Percentiles rank a stretch among this genome's conserved stretches.
These are phyloP conservation scores for Balearica regulorum DNA, from an alignment of 2,797 vertebrate genomes.

Conservation along the genomic window DNA sequence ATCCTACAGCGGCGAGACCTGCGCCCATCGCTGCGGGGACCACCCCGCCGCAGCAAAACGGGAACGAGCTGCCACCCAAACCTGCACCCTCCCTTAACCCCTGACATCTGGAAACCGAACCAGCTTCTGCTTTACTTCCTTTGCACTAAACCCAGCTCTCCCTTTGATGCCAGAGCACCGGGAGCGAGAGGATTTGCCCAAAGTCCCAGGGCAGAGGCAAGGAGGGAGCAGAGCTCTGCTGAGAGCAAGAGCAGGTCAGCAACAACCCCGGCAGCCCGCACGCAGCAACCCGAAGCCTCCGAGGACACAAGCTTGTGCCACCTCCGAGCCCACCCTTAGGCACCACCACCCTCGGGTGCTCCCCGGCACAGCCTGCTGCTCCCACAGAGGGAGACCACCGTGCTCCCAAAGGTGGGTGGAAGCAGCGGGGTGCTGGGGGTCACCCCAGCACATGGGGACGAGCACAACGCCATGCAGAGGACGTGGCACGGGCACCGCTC, in stretches of 20 bases:
- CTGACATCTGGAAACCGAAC: neutral
- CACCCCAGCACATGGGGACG: accelerated
- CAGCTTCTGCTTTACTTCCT: neutral
- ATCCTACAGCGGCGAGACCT: neutral
- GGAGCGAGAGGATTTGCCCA: neutral
- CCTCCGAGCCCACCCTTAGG: neutral
- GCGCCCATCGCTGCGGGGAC: accelerated
- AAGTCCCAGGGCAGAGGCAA: neutral
- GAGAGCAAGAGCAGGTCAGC: neutral
- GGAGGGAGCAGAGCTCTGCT: neutral
- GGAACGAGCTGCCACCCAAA: neutral
- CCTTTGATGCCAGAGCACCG: neutral
- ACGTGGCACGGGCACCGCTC: accelerated
- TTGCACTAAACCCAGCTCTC: neutral
- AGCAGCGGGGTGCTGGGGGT: neutral
- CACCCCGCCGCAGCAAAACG: accelerated
- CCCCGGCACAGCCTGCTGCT: neutral
- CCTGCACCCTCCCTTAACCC: no score
- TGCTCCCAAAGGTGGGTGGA: neutral
- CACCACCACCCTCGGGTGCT: neutral
- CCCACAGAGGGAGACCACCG: neutral
- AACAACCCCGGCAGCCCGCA: accelerated
- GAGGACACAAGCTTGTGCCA: neutral
- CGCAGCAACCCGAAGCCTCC: accelerated
- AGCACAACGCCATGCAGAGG: neutral